phyloP scores from a whole-genome alignment of 2,113 vertebrate species.

The Gasterosteus nipponicus region DNA sequence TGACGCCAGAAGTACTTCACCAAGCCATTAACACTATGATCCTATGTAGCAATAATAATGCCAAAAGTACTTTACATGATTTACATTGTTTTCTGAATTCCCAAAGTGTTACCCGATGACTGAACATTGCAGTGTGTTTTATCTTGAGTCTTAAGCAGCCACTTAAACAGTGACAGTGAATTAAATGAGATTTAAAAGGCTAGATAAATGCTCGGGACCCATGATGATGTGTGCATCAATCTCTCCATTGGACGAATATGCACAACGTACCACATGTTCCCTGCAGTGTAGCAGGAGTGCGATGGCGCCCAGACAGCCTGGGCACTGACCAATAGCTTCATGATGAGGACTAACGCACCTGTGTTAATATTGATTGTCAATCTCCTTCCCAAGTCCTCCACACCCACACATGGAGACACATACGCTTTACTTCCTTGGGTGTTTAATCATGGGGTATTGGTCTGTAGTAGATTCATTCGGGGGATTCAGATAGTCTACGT shows the following conservation, averaged over 20 bases:
- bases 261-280: not conserved
- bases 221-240: conserved; percentile 26
- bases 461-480: conserved; percentile 56
- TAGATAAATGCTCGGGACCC: not conserved
- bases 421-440: not conserved
- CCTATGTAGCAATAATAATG: not conserved
- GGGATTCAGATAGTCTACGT: conserved; percentile 52
- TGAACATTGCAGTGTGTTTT: conserved; percentile 9
- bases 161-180: conserved; percentile 4
- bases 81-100: not conserved
- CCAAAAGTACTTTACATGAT: not conserved
- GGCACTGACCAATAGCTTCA: conserved; percentile 38
- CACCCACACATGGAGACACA: conserved; percentile 25
- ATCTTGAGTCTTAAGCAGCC: conserved; percentile 2
- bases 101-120: not conserved
- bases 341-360: conserved; percentile 66
- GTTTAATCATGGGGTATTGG: conserved; percentile 61
- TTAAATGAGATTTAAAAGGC: conserved; percentile 20
- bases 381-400: conserved; percentile 44
- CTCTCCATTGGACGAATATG: conserved; percentile 27
- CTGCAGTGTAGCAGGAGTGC: not conserved
- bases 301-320: not conserved
- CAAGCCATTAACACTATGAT: conserved; percentile 1
- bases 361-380: conserved; percentile 65
- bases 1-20: not conserved